phyloP scores from a whole-genome alignment of 2,113 vertebrate genomes.

The human region GRCh38 chr11:20399001-20399500 shows the following conservation, averaged over 20 bases:
- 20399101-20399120: constrained; percentile 19
- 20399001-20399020: constrained; percentile 21
- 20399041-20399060: constrained; percentile 38
- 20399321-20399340: constrained; percentile 20
- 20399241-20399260: constrained; percentile 25
- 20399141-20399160: constrained; percentile 5
- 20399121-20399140: constrained; percentile 32
- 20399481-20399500: constrained; percentile 43
- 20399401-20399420: not conserved
- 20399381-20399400: constrained; percentile 20
- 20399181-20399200: not conserved
- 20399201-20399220: not conserved
- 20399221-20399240: not conserved
- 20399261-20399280: not conserved
- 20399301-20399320: constrained; percentile 24
- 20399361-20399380: not conserved
- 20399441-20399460: not conserved
- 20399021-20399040: not conserved
- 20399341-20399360: not conserved
- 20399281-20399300: constrained; percentile 26
- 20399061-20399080: not conserved
- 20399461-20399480: constrained; percentile 29
- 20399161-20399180: not conserved
- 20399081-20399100: not conserved
- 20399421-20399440: not conserved